These are phyloP conservation scores for Perca fluviatilis DNA, from an alignment of 2,113 vertebrate species.

Conservation along the genomic window DNA sequence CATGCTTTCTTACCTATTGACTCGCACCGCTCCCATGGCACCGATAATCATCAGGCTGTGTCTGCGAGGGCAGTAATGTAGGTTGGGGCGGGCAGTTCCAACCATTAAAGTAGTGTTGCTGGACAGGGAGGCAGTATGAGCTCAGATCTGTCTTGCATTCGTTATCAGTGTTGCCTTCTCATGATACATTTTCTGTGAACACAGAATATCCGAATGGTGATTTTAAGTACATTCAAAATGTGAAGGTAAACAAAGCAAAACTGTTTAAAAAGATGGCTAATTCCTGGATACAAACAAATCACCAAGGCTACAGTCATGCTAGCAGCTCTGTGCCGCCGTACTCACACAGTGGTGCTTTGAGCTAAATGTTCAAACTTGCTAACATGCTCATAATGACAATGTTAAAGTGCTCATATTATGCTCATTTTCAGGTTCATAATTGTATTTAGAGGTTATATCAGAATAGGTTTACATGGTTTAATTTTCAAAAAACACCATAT, in stretches of 20 bases:
- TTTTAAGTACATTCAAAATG: not conserved
- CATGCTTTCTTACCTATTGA: conserved; percentile 74
- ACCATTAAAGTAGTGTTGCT: conserved; percentile 80
- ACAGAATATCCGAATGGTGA: not conserved
- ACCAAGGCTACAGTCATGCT: not conserved
- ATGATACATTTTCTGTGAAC: conserved; percentile 66
- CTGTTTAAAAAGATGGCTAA: not conserved
- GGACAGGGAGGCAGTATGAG: conserved; percentile 59
- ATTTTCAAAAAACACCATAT: too few species aligned
- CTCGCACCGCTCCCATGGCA: conserved; percentile 84
- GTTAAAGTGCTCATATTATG: not conserved
- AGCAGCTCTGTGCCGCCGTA: not conserved
- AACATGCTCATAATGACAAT: not conserved
- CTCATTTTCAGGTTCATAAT: too few species aligned
- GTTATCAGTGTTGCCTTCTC: conserved; percentile 47
- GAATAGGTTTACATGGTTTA: too few species aligned
- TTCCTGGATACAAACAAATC: not conserved
- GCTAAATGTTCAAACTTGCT: not conserved
- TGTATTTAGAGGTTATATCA: too few species aligned
- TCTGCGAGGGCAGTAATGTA: conserved; percentile 78
- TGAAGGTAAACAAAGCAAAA: not conserved
- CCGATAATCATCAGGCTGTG: conserved; percentile 80
- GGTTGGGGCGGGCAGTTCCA: conserved; percentile 77
- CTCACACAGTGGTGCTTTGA: not conserved
- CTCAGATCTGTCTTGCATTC: conserved; percentile 66